Percentiles rank a stretch among this genome's conserved stretches.
Conservation (phyloP, 2,888 invertebrate genomes). For the Melanargia galathea region DNA sequence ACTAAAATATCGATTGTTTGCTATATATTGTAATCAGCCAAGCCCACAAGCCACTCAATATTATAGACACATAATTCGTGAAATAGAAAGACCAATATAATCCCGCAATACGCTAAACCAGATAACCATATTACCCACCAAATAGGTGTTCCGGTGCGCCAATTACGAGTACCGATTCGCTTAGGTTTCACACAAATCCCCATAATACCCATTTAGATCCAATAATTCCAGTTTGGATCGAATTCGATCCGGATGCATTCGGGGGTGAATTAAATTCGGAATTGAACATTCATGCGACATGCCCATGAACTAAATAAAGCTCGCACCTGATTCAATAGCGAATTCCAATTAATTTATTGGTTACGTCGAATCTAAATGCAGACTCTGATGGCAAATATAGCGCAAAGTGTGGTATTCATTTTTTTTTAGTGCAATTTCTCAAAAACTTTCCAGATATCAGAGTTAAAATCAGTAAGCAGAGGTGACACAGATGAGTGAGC, state of each 20-base stretch:
- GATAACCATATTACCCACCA: conserved; percentile 30
- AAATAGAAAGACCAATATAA: neutral
- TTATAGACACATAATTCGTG: neutral
- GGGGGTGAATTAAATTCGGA: conserved; percentile 39
- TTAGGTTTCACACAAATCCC: conserved; percentile 38
- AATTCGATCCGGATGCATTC: conserved; percentile 30
- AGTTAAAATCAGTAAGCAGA: no score
- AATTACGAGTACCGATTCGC: conserved; percentile 29
- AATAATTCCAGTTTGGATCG: conserved; percentile 26
- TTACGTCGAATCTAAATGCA: neutral
- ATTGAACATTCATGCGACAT: conserved; percentile 31
- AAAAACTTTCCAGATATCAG: no score
- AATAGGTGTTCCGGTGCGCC: conserved; percentile 36
- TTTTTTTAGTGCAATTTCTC: no score
- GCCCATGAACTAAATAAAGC: conserved; percentile 2
- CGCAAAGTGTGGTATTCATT: no score
- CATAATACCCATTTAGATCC: conserved; percentile 38
- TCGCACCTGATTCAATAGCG: conserved; percentile 1
- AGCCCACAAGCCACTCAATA: no score
- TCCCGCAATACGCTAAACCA: neutral
- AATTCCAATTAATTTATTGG: conserved; percentile 5
- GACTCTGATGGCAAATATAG: neutral
- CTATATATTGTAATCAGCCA: neutral
- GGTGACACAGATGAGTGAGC: no score
- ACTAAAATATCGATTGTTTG: neutral